A percentile compares a stretch with the other conserved stretches of the same genome.
Conservation (phyloP, 2,888 invertebrate species). For the Globia sparganii region DNA sequence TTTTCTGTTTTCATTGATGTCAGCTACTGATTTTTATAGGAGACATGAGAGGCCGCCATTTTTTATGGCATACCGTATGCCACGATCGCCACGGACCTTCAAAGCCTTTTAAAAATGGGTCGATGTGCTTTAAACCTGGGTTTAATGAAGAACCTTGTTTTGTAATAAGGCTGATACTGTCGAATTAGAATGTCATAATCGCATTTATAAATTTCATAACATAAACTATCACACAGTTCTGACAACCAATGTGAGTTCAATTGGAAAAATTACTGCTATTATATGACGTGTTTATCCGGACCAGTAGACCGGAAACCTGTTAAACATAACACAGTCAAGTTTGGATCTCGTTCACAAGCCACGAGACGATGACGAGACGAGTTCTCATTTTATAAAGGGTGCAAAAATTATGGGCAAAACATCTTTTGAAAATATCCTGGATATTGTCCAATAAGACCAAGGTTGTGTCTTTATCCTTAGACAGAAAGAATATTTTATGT, state of each 20-base stretch:
- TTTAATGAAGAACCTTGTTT: background rate
- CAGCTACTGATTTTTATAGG: no score
- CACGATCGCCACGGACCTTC: no score
- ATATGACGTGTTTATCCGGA: constrained; percentile 62
- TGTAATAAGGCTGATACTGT: background rate
- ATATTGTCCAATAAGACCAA: constrained; percentile 40
- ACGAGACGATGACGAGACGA: constrained; percentile 33
- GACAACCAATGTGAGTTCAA: constrained; percentile 46
- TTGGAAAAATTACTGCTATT: constrained; percentile 50
- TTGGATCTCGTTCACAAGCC: constrained; percentile 29
- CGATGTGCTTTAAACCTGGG: background rate
- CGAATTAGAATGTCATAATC: background rate
- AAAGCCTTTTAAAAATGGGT: background rate
- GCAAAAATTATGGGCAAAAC: constrained; percentile 5
- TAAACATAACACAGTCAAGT: constrained; percentile 58
- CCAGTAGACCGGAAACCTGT: constrained; percentile 59
- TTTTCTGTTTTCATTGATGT: no score
- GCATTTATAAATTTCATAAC: constrained; percentile 10
- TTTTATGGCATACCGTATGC: no score
- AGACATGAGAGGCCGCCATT: no score
- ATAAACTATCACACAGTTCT: constrained; percentile 10
- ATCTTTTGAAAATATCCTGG: constrained; percentile 26
- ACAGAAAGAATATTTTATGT: constrained; percentile 41
- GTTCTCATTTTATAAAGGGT: constrained; percentile 17
- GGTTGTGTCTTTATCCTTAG: constrained; percentile 43